Evolutionary conservation across 2,797 vertebrate genomes (phyloP), one percentile per base, ranked within the genome.

Genomic region (Acipenser ruthenus): DNA sequence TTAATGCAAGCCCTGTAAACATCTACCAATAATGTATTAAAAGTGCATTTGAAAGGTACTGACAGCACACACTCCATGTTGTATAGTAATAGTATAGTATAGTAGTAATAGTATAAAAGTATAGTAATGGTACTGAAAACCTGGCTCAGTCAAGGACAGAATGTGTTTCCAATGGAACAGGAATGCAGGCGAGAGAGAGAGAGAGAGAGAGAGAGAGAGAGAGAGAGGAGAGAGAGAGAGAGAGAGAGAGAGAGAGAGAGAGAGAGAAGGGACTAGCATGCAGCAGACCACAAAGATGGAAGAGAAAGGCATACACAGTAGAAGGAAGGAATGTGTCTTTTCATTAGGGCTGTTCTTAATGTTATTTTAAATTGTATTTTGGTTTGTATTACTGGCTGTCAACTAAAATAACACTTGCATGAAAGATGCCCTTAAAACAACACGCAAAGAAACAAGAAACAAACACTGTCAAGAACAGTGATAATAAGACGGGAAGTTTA

Each of bases 301-400:
- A 48, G 69, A 69, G 69, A 72, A 13, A 69, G 65, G 50, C 63
- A 71, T 49, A 66, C 65, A 37, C 23, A 3, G 23, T 37, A 37
- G 23, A 37, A 72, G 68, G 67, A 67, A 67, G 74, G 70, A 72
- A 67, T 58, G 18, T 67, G 55, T 66, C 72, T 62, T 68, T 63
- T 65, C 18, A 69, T 49, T 67, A 69, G 69, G 70, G 62, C 13
- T 68, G 48, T 60, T 67, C 23, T 73, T 68, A 68, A 63, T 69
- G 61, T 50, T 37, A 8, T 11, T 37, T 37, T 37, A 37, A 37
- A 37, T 37, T 37, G 23, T 37, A 37, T 37, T 37, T 37, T 37
- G 23, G 23, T 37, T 37, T 37, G 23, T 37, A 37, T 37, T 37
- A 37, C 23, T 37, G 1, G 23, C 4, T 37, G 2, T 37, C 23